phyloP scores from a whole-genome alignment of 2,797 vertebrate species.

The Pangasius djambal region DNA sequence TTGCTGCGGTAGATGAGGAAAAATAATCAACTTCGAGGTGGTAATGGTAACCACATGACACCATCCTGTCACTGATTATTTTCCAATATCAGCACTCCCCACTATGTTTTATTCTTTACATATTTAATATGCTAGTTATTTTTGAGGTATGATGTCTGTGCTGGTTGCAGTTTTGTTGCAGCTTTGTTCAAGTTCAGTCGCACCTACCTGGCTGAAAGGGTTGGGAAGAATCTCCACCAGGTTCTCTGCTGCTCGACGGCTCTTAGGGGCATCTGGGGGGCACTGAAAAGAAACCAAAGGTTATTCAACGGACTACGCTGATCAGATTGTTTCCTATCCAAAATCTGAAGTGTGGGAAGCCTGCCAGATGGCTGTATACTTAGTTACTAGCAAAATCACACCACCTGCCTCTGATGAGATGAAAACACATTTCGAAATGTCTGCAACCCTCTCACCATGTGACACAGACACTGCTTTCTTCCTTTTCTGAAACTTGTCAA shows the following conservation, averaged over 20 bases:
- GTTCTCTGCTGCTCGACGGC: conserved; percentile 88
- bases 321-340: background rate
- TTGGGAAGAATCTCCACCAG: conserved; percentile 80
- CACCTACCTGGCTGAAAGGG: conserved; percentile 77
- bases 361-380: background rate
- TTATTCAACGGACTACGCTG: background rate
- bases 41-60: background rate
- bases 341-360: background rate
- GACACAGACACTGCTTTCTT: conserved; percentile 13
- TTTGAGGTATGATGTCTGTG: background rate
- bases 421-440: background rate
- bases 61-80: background rate
- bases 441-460: background rate
- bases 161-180: background rate
- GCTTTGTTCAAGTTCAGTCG: background rate
- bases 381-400: background rate
- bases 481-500: conserved; percentile 21
- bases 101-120: background rate
- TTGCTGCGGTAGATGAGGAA: background rate
- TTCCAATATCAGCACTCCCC: background rate
- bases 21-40: background rate
- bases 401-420: conserved; percentile 8
- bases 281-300: conserved; percentile 75
- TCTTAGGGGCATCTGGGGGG: conserved; percentile 84
- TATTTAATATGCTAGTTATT: background rate